Conservation (phyloP, 2,113 vertebrate species). For the Maccullochella peelii region DNA sequence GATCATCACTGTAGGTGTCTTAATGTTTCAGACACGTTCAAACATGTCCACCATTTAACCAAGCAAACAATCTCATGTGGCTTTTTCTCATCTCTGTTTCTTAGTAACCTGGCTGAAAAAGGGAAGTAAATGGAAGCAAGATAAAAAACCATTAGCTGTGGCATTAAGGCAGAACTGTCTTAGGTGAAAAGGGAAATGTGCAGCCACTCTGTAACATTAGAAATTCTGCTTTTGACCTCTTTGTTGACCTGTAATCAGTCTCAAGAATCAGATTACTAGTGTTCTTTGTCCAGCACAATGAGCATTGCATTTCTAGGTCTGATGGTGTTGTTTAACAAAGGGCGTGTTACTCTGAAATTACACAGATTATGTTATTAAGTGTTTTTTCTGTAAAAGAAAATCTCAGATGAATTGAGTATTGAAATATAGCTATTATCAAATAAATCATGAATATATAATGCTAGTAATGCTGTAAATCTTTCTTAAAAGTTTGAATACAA, state of each 20-base stretch:
- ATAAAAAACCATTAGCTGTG: background rate
- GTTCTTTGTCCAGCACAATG: background rate
- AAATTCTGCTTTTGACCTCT: constrained; percentile 13
- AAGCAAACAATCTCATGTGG: background rate
- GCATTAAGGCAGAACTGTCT: background rate
- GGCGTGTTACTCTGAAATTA: background rate
- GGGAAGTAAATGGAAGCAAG: background rate
- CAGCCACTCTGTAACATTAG: constrained; percentile 10
- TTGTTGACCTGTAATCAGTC: constrained; percentile 12
- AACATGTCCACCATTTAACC: background rate
- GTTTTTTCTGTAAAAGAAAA: background rate
- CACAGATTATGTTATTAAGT: background rate
- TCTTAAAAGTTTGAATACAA: no score
- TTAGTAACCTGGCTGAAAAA: background rate
- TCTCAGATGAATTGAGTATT: background rate
- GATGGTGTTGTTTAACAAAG: constrained; percentile 13
- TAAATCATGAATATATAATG: no score
- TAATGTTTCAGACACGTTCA: background rate
- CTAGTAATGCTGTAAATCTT: no score
- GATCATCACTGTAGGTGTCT: background rate
- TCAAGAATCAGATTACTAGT: constrained; percentile 29
- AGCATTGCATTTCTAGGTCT: constrained; percentile 9
- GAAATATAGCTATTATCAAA: no score
- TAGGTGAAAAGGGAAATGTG: constrained; percentile 9
- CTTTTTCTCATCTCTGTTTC: background rate